Conservation (phyloP, 2,797 vertebrate species). For the Lateolabrax maculatus region DNA sequence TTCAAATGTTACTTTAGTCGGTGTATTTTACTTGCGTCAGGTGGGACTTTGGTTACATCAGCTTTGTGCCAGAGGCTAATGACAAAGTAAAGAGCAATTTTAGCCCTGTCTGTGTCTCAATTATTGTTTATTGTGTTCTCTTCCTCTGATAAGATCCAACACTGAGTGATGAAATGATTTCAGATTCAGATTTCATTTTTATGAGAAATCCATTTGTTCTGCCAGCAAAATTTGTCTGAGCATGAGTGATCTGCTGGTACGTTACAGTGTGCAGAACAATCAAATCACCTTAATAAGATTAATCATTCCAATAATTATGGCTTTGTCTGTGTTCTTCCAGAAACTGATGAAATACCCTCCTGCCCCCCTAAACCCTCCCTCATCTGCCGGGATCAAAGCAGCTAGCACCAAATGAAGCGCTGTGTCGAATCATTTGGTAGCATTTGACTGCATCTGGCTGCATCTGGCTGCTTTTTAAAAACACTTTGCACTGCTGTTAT, state of each 20-base stretch:
- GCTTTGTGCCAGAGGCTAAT: constrained; percentile 55
- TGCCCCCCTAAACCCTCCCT: constrained; percentile 17
- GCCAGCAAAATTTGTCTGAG: constrained; percentile 34
- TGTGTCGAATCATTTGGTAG: constrained; percentile 28
- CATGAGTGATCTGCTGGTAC: constrained; percentile 29
- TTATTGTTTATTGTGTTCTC: constrained; percentile 54
- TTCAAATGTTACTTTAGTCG: constrained; percentile 6
- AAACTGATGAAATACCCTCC: constrained; percentile 56
- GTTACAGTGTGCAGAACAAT: constrained; percentile 45
- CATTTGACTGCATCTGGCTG: constrained; percentile 17
- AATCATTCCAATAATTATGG: constrained; percentile 47
- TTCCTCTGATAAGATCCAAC: constrained; percentile 44
- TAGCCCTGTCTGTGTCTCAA: constrained; percentile 48
- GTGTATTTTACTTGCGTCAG: constrained; percentile 30
- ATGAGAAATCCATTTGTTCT: constrained; percentile 57
- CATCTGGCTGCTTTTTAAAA: constrained; percentile 2
- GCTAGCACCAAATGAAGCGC: constrained; percentile 12
- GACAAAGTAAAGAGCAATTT: constrained; percentile 57
- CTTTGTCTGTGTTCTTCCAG: constrained; percentile 39
- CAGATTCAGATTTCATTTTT: constrained; percentile 47
- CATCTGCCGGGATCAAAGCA: constrained; percentile 45
- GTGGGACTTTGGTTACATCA: constrained; percentile 46
- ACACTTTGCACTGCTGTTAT: not conserved
- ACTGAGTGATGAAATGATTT: constrained; percentile 45
- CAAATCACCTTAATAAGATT: constrained; percentile 59